These are phyloP conservation scores for Sebastiscus tertius DNA, from an alignment of 2,797 vertebrate genomes.

Conservation along the genomic window DNA sequence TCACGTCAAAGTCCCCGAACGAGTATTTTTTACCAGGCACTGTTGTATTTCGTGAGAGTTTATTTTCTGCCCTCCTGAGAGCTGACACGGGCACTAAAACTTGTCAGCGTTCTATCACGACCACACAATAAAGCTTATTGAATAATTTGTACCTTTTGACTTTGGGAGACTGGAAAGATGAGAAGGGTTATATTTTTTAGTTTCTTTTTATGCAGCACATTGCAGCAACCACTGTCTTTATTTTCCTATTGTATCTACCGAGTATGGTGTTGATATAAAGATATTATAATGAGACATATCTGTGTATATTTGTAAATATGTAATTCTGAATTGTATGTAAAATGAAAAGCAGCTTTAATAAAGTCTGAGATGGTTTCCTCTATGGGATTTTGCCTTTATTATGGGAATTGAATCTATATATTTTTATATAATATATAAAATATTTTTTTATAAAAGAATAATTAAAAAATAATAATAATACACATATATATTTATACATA, in stretches of 20 bases:
- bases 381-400: slow-evolving; percentile 10
- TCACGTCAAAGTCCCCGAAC: background rate
- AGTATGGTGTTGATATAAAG: slow-evolving; percentile 74
- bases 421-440: too few relatives aligned
- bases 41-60: slow-evolving; percentile 55
- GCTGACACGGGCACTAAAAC: slow-evolving; percentile 68
- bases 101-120: slow-evolving; percentile 47
- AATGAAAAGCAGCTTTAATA: slow-evolving; percentile 87
- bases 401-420: background rate
- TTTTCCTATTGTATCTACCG: slow-evolving; percentile 82
- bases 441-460: background rate
- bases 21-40: slow-evolving; percentile 48
- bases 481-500: too few relatives aligned
- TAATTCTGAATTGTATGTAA: slow-evolving; percentile 88
- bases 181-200: slow-evolving; percentile 72
- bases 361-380: slow-evolving; percentile 80
- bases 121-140: slow-evolving; percentile 49
- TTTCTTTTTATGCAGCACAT: slow-evolving; percentile 87
- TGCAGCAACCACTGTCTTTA: slow-evolving; percentile 81
- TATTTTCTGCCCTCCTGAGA: slow-evolving; percentile 63
- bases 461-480: background rate
- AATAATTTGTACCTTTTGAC: slow-evolving; percentile 59
- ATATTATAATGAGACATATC: slow-evolving; percentile 72
- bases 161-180: slow-evolving; percentile 37
- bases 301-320: slow-evolving; percentile 88